Conservation (phyloP, 2,113 vertebrate genomes). For the Alces alces region DNA sequence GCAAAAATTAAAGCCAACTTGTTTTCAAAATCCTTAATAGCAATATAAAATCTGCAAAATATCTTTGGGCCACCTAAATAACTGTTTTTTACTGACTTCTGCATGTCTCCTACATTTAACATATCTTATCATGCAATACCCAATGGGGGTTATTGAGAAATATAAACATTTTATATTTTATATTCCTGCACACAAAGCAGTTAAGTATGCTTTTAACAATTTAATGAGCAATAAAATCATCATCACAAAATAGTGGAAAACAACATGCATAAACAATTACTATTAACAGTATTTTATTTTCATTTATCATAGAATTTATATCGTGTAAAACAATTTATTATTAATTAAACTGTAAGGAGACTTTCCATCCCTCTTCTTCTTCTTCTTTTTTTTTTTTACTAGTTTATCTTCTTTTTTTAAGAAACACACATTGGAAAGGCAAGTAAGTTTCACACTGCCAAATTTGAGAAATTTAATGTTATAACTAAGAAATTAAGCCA, state of each 20-base stretch:
- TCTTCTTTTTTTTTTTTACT: neutral
- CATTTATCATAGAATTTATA: neutral
- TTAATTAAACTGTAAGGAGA: neutral
- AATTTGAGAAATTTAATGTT: neutral
- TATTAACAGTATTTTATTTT: neutral
- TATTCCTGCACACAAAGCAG: neutral
- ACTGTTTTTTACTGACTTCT: neutral
- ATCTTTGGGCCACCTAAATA: slow-evolving; percentile 3
- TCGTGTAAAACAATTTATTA: neutral
- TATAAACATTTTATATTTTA: neutral
- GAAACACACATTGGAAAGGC: slow-evolving; percentile 2
- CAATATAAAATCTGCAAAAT: slow-evolving; percentile 12
- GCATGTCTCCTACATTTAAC: neutral
- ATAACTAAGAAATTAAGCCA: slow-evolving; percentile 19
- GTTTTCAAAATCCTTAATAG: neutral
- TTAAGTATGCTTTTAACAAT: neutral
- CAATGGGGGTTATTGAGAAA: neutral
- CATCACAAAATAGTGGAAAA: neutral
- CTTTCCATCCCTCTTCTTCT: neutral
- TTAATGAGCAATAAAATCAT: slow-evolving; percentile 6
- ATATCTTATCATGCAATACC: neutral
- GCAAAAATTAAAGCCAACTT: neutral
- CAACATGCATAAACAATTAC: neutral
- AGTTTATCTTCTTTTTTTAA: neutral
- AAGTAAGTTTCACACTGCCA: slow-evolving; percentile 9